Evolutionary conservation across 30 jellyfish, hydroid and myxozoan genomes (phyloP).

Genomic region (Aurelia coerulea): DNA sequence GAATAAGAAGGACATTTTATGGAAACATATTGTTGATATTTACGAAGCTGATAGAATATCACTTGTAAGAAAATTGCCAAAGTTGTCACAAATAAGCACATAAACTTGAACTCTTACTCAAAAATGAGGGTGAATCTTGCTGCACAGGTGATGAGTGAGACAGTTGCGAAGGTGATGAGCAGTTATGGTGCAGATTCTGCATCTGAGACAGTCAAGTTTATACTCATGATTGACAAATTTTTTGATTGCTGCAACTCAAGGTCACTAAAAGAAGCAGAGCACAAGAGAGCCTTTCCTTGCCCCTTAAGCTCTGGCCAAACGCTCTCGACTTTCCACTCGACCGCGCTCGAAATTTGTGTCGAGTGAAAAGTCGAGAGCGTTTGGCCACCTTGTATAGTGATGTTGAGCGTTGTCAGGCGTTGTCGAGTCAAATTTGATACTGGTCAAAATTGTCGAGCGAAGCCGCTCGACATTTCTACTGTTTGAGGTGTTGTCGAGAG

Average conservation of each 20-base stretch:
- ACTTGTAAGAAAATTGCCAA: not conserved
- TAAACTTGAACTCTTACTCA: constrained; percentile 26
- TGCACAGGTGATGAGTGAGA: constrained; percentile 29
- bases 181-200: constrained; percentile 39
- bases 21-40: too few species aligned
- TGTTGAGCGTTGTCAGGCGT: too few species aligned
- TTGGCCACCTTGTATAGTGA: too few species aligned
- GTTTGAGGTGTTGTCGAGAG: too few species aligned
- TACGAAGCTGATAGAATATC: too few species aligned
- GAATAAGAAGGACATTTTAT: too few species aligned
- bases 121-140: constrained; percentile 40
- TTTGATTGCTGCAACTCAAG: constrained; percentile 55
- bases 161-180: constrained; percentile 52
- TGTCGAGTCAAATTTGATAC: too few species aligned
- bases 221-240: constrained; percentile 41
- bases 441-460: too few species aligned
- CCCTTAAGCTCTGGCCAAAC: not conserved
- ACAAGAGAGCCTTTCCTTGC: constrained; percentile 47
- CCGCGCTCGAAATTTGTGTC: too few species aligned
- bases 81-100: constrained; percentile 29
- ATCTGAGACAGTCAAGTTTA: constrained; percentile 38
- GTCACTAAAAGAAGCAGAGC: constrained; percentile 40
- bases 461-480: too few species aligned
- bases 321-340: too few species aligned
- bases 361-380: too few species aligned